Evolutionary conservation across 2,797 vertebrate genomes (phyloP).

Genomic region (Labeo calbasu): DNA sequence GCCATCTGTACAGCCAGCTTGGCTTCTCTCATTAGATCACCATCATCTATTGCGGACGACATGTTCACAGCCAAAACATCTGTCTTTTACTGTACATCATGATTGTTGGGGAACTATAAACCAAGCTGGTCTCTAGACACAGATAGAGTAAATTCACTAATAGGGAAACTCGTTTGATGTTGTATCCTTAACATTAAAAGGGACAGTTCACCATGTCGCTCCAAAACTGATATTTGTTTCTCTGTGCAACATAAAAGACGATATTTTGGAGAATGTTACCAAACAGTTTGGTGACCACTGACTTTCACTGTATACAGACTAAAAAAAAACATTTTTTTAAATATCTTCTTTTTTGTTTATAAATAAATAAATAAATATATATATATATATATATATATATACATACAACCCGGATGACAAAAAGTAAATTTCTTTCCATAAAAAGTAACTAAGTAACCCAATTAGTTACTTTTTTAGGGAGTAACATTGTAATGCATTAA

Average conservation of each 20-base stretch:
- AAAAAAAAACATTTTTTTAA: not conserved
- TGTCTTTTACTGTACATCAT: slow-evolving; percentile 55
- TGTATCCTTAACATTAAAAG: not conserved
- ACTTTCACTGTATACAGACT: not conserved
- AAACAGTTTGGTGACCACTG: not conserved
- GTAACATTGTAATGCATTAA: too few relatives aligned
- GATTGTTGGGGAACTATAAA: slow-evolving; percentile 31
- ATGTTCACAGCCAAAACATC: slow-evolving; percentile 59
- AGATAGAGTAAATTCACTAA: slow-evolving; percentile 31
- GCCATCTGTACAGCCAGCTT: slow-evolving; percentile 76
- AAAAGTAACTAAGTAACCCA: too few relatives aligned
- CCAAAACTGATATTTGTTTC: not conserved
- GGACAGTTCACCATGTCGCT: not conserved
- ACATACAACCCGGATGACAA: too few relatives aligned
- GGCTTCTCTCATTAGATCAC: slow-evolving; percentile 72
- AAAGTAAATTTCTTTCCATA: too few relatives aligned
- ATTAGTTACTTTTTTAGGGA: too few relatives aligned
- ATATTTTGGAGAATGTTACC: not conserved
- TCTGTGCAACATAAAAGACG: not conserved
- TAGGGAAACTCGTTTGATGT: not conserved
- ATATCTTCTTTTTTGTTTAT: not conserved
- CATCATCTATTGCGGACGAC: slow-evolving; percentile 63
- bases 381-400: not conserved
- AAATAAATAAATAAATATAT: not conserved
- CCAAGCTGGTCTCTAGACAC: slow-evolving; percentile 28